Conservation (phyloP, 2,113 vertebrate genomes). For the Lampris incognitus region DNA sequence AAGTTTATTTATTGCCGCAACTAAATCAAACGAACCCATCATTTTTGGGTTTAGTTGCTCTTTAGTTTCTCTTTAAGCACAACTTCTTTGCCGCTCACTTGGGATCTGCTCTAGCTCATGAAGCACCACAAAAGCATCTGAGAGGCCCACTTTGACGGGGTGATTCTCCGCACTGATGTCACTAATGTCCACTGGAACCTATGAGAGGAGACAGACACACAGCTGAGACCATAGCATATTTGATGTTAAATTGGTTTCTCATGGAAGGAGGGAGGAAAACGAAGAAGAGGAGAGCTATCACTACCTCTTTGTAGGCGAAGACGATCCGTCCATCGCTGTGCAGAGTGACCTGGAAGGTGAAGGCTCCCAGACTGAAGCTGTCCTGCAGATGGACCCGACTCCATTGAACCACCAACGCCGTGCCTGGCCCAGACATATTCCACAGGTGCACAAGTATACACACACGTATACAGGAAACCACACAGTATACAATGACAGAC, state of each 20-base stretch:
- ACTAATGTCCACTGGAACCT: slow-evolving; percentile 90
- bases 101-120: slow-evolving; percentile 94
- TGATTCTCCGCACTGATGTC: slow-evolving; percentile 91
- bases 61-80: too few species aligned
- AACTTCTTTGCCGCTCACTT: slow-evolving; percentile 81
- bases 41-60: too few species aligned
- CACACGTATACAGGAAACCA: background rate
- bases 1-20: too few species aligned
- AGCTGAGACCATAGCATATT: background rate
- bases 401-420: slow-evolving; percentile 94
- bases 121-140: slow-evolving; percentile 95
- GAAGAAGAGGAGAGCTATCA: slow-evolving; percentile 66
- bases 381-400: slow-evolving; percentile 90
- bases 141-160: slow-evolving; percentile 95
- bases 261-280: background rate
- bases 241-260: fast-evolving
- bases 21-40: too few species aligned
- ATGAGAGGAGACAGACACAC: slow-evolving; percentile 31
- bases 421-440: slow-evolving; percentile 77
- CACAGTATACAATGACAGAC: background rate
- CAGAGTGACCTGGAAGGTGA: slow-evolving; percentile 93
- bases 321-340: slow-evolving; percentile 92
- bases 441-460: background rate
- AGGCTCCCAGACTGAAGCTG: slow-evolving; percentile 87
- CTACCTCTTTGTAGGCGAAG: slow-evolving; percentile 93